phyloP scores from a whole-genome alignment of 64 coral and sea anemone genomes.

The Stylophora pistillata region DNA sequence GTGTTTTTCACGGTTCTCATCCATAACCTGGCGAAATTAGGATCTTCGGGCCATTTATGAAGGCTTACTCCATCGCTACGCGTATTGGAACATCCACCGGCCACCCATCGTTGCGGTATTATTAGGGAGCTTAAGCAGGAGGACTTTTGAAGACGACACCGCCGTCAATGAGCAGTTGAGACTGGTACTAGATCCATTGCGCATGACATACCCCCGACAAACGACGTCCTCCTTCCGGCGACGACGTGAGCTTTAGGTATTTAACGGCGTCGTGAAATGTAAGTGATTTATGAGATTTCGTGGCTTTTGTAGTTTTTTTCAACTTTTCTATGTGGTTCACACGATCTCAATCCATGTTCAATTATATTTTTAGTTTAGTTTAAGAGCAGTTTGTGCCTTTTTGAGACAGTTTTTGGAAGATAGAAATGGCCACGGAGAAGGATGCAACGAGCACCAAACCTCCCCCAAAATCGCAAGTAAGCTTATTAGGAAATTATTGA shows the following conservation, averaged over 20 bases:
- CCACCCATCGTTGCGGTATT: background rate
- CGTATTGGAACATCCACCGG: slow-evolving; percentile 6
- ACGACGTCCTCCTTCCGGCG: slow-evolving; percentile 23
- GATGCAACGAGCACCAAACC: too few species aligned
- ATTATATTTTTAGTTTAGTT: too few species aligned
- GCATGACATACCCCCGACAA: slow-evolving; percentile 47
- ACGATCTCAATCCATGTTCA: too few species aligned
- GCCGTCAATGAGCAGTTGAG: slow-evolving; percentile 44
- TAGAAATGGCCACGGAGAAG: too few species aligned
- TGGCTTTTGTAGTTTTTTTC: too few species aligned
- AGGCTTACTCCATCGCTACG: slow-evolving; percentile 12
- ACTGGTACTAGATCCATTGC: slow-evolving; percentile 50
- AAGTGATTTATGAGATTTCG: slow-evolving; percentile 18
- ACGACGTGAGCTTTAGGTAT: slow-evolving; percentile 27
- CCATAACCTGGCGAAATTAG: background rate
- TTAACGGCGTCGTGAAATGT: slow-evolving; percentile 30
- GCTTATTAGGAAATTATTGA: too few species aligned
- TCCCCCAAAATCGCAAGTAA: too few species aligned
- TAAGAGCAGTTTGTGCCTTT: too few species aligned
- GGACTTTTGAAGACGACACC: slow-evolving; percentile 23
- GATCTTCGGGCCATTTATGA: slow-evolving; percentile 19
- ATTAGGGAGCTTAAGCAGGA: slow-evolving; percentile 48
- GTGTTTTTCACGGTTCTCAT: slow-evolving; percentile 8
- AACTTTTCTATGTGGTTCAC: too few species aligned
- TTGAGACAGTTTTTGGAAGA: too few species aligned